Base-by-base conservation (phyloP, 2,888 invertebrate genomes). In the Dasypogon diadema region DNA sequence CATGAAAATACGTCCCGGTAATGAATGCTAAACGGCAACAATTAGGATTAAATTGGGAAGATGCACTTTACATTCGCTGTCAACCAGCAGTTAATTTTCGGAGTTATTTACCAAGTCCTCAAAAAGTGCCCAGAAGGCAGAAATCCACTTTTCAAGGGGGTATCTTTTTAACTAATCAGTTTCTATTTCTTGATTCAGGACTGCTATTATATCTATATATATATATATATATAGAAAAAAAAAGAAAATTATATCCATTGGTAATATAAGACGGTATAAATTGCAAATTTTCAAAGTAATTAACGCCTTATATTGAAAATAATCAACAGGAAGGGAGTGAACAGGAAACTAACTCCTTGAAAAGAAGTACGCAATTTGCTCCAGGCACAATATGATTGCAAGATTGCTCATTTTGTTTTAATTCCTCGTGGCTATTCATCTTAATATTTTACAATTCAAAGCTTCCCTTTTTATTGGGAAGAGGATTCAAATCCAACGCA, bases 61-160 rank as follows among this genome's bases (percentile, higher is more conserved):
- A 21, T 51, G 51, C 51, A 51, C 51, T 51, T 51, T 51, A 51
- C 51, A 51, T 51, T 51, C 51, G 18, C 42, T 42, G 12, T 8
- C 42, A 42, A 6, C 51, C 51, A 51, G 51, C 51, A 51, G 51
- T 51, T 51, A 51, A 51, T 18, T 30, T 48, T 48, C 1, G 1
- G 18, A 1, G 6, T 51, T 51, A 21, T 51, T 51, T 51, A 48
- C 48, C 48, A 2, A 12, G 12, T 48, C 2, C n/a, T 30, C 8
- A 30, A 30, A 30, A 30, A 8, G 30, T 8, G n/a, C n/a, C n/a
- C n/a, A n/a, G n/a, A n/a, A n/a, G 30, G 30, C 8, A 30, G 30
- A 30, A 30, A 30, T n/a, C n/a, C n/a, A n/a, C n/a, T n/a, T n/a
- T n/a, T n/a, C n/a, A n/a, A n/a, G n/a, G n/a, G n/a, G n/a, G n/a